Evolutionary conservation across 1,140 invertebrate species (phyloP).

Genomic region (Hesperophylax magnus): DNA sequence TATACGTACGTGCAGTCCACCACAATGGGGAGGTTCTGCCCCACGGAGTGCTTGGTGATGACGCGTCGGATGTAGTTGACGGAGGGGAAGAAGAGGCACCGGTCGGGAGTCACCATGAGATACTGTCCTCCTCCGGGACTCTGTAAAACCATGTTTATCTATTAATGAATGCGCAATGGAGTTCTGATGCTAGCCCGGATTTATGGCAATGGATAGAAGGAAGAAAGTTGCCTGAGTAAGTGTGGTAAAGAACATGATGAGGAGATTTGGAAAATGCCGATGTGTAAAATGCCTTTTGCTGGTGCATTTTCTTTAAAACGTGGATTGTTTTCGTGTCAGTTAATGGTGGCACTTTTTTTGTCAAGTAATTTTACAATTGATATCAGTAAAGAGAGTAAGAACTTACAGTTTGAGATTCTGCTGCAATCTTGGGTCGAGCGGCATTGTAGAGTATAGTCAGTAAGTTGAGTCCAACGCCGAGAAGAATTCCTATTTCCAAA

Average conservation of each 20-base stretch:
- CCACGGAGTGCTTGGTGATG: slow-evolving; percentile 83
- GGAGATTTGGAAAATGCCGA: no score
- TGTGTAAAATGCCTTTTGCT: no score
- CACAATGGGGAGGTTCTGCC: slow-evolving; percentile 79
- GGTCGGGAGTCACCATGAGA: slow-evolving; percentile 85
- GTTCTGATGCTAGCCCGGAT: no score
- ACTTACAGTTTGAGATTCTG: slow-evolving; percentile 70
- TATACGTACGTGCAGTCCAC: slow-evolving; percentile 87
- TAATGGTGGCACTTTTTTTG: no score
- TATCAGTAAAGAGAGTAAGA: no score
- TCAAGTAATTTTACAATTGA: no score
- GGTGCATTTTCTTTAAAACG: no score
- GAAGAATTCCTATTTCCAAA: slow-evolving; percentile 90
- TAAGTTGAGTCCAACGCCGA: slow-evolving; percentile 89
- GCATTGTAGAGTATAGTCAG: slow-evolving; percentile 91
- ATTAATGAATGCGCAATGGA: background rate
- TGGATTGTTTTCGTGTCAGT: no score
- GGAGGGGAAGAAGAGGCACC: slow-evolving; percentile 89
- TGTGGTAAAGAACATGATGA: no score
- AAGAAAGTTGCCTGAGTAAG: no score
- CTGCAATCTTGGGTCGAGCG: slow-evolving; percentile 86
- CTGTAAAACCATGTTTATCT: slow-evolving; percentile 20
- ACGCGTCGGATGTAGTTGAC: slow-evolving; percentile 87
- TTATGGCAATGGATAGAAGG: no score
- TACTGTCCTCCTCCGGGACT: slow-evolving; percentile 75